A percentile compares a stretch with the other conserved stretches of the same genome.
These are phyloP conservation scores for Schizothorax lantsangensis DNA, from an alignment of 2,797 vertebrate species.

Conservation along the genomic window DNA sequence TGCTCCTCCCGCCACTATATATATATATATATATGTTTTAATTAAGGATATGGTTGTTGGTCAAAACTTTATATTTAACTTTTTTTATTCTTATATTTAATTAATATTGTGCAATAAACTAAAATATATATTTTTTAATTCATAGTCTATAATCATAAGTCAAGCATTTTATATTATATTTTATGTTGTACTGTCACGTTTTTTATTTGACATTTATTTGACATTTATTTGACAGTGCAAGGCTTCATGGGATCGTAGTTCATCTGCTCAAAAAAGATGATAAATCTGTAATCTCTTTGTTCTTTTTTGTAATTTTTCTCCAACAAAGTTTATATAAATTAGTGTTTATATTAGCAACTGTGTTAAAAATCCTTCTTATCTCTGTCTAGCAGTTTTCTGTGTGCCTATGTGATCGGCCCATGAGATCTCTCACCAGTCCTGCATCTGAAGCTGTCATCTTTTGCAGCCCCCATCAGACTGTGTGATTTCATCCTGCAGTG, in stretches of 20 bases:
- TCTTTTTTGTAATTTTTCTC: not conserved
- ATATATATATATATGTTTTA: too few species aligned
- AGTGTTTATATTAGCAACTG: not conserved
- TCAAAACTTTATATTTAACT: too few species aligned
- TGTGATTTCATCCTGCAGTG: slow-evolving; percentile 42
- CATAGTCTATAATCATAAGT: not conserved
- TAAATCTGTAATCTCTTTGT: not conserved
- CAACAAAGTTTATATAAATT: not conserved
- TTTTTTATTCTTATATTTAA: not conserved
- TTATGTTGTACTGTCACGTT: not conserved
- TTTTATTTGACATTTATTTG: not conserved
- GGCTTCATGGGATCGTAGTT: not conserved
- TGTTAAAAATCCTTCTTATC: not conserved
- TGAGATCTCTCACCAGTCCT: not conserved
- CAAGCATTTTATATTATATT: not conserved
- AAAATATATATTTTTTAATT: not conserved
- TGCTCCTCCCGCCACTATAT: too few species aligned
- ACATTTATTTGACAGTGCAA: not conserved
- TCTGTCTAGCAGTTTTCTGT: not conserved
- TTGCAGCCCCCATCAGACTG: not conserved
- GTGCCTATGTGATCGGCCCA: not conserved
- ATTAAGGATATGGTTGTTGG: too few species aligned
- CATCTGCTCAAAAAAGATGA: not conserved
- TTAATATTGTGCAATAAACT: not conserved
- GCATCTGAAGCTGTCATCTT: slow-evolving; percentile 21